Evolutionary conservation across 2,113 vertebrate species (phyloP).

Genomic region (Bettongia penicillata): DNA sequence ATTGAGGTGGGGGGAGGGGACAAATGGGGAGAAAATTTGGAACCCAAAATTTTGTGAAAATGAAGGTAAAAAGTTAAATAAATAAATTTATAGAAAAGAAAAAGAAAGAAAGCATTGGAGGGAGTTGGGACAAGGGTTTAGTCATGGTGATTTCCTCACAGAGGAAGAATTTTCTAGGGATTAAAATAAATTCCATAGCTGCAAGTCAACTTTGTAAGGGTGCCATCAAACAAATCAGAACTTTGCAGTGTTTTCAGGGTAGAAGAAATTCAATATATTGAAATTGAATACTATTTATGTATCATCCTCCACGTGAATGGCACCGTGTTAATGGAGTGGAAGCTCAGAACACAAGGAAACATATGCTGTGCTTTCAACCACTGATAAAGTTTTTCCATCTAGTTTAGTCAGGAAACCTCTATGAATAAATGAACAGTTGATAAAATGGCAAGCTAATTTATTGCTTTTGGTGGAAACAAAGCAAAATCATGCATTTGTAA

Average conservation of each 20-base stretch:
- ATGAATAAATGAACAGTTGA: too few relatives aligned
- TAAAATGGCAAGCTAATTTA: too few relatives aligned
- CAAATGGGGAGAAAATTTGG: too few relatives aligned
- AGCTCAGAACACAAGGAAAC: neutral
- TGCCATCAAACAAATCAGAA: neutral
- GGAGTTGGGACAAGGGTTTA: neutral
- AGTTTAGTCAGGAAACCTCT: too few relatives aligned
- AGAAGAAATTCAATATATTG: neutral
- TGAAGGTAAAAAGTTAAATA: too few relatives aligned
- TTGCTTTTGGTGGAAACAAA: too few relatives aligned
- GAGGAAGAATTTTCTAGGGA: neutral
- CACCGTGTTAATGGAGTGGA: neutral
- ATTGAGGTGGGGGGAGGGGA: too few relatives aligned
- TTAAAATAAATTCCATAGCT: neutral
- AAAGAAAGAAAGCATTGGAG: too few relatives aligned
- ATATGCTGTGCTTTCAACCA: neutral
- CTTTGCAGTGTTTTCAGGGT: neutral
- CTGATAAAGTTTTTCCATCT: too few relatives aligned
- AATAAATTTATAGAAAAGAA: too few relatives aligned
- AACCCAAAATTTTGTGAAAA: too few relatives aligned
- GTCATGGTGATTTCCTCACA: neutral
- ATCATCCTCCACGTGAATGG: neutral
- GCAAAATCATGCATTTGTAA: too few relatives aligned
- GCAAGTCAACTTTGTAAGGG: neutral
- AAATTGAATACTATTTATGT: slow-evolving; percentile 28